Percentiles rank a stretch among this genome's conserved stretches.
Evolutionary conservation across 2,888 invertebrate genomes (phyloP).

Genomic region (Dromius quadrimaculatus): DNA sequence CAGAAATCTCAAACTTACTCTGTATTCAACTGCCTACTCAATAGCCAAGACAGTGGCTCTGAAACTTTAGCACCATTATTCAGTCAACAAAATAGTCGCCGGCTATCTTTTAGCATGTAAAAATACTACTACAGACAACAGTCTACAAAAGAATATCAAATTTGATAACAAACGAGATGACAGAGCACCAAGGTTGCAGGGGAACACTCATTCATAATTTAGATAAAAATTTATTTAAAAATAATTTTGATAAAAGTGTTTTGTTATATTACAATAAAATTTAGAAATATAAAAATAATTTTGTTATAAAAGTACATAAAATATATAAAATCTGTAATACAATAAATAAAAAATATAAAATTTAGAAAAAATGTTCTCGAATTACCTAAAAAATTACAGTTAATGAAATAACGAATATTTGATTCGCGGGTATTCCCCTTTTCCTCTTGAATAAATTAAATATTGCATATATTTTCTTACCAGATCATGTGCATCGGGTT

Average conservation of each 20-base stretch:
- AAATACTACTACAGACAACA: constrained; percentile 40
- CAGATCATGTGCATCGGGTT: constrained; percentile 78
- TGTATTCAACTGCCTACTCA: constrained; percentile 59
- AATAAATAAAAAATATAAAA: constrained; percentile 4
- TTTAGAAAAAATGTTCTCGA: constrained; percentile 22
- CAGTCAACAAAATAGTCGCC: constrained; percentile 31
- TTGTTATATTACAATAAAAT: not conserved
- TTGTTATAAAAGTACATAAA: constrained; percentile 6
- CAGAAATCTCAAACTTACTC: constrained; percentile 56
- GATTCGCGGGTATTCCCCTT: constrained; percentile 10
- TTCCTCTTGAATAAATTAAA: constrained; percentile 19
- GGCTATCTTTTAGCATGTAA: constrained; percentile 34
- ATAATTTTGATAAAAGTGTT: not conserved
- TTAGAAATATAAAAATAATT: constrained; percentile 1
- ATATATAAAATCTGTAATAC: not conserved
- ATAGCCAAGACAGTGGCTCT: constrained; percentile 63
- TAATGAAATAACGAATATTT: not conserved
- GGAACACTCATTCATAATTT: constrained; percentile 31
- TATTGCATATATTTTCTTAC: constrained; percentile 63
- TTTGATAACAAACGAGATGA: constrained; percentile 25
- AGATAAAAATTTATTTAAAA: constrained; percentile 27
- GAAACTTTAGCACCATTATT: constrained; percentile 58
- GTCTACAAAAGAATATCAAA: constrained; percentile 42
- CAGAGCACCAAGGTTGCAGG: not conserved
- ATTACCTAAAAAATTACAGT: constrained; percentile 13